Base-by-base conservation (phyloP, 2,797 vertebrate genomes). In the Acipenser ruthenus region DNA sequence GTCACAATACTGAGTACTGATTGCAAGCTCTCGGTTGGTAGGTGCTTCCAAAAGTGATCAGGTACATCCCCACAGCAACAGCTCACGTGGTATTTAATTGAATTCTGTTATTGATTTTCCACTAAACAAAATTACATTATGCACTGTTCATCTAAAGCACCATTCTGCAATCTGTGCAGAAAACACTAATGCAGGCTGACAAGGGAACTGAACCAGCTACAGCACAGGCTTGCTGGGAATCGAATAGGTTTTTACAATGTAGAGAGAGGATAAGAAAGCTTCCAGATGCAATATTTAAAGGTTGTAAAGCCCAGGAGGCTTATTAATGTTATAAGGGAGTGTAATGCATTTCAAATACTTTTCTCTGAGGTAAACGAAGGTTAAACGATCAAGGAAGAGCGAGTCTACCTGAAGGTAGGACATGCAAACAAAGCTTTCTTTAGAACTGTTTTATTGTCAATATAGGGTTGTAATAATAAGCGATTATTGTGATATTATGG, bases 181-280 rank as follows among this genome's bases (percentile, higher is more conserved):
- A 52, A 62, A 68, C 10, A 15, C 61, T 63, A 48, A 56, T 13
- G 10, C 47, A 55, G 53, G 53, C 9, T 58, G 67, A 59, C 48
- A 65, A 48, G 52, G 55, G 64, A 65, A 50, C 51, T 47, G 10
- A 56, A 50, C 15, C 49, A 37, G 55, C 18, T 7, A 13, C 3
- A 53, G 49, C 18, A 12, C 5, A 62, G 47, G 10, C 49, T 49
- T 10, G 61, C n/a, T 4, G 18, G 18, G 51, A 56, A 6, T 37
- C 13, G 64, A 13, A 49, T n/a, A 13, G 18, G 12, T 58, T 9
- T 47, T 37, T 6, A 58, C 55, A 11, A 11, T 58, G 12, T 6
- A 58, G 55, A n/a, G 3, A n/a, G 11, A 11, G 12, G 7, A 11
- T 58, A 11, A 11, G 9, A 58, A 58, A n/a, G 55, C 55, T 58